Conservation (phyloP, 2,113 vertebrate species). For the Varanus komodoensis region DNA sequence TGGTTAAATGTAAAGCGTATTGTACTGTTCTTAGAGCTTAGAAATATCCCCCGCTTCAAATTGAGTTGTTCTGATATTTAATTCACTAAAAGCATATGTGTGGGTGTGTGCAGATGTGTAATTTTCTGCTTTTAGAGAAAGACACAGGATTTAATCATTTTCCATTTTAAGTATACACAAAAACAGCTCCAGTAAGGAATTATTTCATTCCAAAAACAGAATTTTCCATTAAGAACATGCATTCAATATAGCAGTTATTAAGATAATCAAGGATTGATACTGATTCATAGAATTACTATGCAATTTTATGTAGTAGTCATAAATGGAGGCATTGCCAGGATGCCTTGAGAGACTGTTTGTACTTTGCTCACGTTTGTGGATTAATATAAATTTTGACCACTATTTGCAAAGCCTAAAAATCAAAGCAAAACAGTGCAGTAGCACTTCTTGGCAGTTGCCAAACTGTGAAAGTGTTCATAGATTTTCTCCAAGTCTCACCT, state of each 20-base stretch:
- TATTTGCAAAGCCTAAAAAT: conserved; percentile 33
- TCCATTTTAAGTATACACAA: conserved; percentile 7
- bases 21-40: conserved; percentile 10
- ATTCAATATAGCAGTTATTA: not conserved
- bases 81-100: conserved; percentile 21
- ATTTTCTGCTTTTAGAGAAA: not conserved
- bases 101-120: not conserved
- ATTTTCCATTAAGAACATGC: conserved; percentile 16
- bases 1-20: conserved; percentile 2
- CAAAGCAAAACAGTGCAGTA: not conserved
- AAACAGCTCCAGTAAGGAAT: conserved; percentile 10
- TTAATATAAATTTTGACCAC: conserved; percentile 23
- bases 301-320: conserved; percentile 11
- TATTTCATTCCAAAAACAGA: conserved; percentile 21
- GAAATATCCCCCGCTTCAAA: not conserved
- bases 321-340: not conserved
- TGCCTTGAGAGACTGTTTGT: not conserved
- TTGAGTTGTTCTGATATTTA: not conserved
- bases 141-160: conserved; percentile 14
- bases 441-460: too few species aligned
- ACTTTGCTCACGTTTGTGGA: not conserved
- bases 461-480: too few species aligned
- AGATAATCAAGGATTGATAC: conserved; percentile 15
- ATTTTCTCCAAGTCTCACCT: too few species aligned
- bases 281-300: conserved; percentile 35